phyloP scores from a whole-genome alignment of 2,797 vertebrate genomes.

The Anableps anableps region DNA sequence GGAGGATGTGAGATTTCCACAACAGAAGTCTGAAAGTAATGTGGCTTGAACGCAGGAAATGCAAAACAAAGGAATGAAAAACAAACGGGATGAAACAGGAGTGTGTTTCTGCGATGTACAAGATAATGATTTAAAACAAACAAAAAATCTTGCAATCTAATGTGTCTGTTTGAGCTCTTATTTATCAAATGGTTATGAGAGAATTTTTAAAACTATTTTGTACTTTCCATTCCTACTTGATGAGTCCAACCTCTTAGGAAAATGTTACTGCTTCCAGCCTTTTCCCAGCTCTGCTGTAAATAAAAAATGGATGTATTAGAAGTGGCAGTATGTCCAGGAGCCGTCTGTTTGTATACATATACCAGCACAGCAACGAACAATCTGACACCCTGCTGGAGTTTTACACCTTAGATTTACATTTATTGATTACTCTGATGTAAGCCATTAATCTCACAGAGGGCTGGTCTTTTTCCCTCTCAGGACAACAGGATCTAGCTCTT shows the following conservation, averaged over 20 bases:
- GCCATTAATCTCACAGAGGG: conserved; percentile 67
- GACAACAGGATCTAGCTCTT: conserved; percentile 49
- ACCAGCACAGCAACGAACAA: conserved; percentile 15
- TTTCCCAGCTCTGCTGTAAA: conserved; percentile 25
- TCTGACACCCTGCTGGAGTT: conserved; percentile 61
- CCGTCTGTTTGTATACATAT: conserved; percentile 6
- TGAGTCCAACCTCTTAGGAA: conserved; percentile 9
- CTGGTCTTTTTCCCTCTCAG: conserved; percentile 52
- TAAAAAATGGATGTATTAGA: conserved; percentile 53
- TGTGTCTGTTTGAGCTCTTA: not conserved
- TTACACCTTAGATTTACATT: conserved; percentile 76
- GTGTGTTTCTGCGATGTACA: not conserved
- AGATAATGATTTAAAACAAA: not conserved
- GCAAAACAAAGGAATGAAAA: not conserved
- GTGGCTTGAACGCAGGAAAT: not conserved
- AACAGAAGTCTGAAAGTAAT: not conserved
- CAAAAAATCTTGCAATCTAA: not conserved
- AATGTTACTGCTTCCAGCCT: conserved; percentile 9
- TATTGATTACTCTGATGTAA: conserved; percentile 70
- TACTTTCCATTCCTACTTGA: conserved; percentile 10
- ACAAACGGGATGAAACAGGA: not conserved
- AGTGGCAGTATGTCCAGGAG: conserved; percentile 45
- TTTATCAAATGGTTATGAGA: not conserved
- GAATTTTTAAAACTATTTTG: conserved; percentile 3
- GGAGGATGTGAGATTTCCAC: not conserved